These are phyloP conservation scores for Cephus pulcher DNA, from an alignment of 2,888 invertebrate species.

Conservation along the genomic window DNA sequence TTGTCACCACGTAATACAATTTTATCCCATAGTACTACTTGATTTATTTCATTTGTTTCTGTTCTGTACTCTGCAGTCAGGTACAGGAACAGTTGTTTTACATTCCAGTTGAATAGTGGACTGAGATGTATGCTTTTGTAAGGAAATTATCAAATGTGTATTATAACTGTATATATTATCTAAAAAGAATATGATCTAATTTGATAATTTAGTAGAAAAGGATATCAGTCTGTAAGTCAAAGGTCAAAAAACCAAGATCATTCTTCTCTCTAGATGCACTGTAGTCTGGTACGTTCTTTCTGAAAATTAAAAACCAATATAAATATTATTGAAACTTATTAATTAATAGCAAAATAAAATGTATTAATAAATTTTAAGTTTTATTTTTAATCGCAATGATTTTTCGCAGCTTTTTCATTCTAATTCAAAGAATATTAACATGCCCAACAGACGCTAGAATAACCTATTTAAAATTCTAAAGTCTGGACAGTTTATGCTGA, in stretches of 20 bases:
- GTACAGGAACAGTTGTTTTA: conserved; percentile 96
- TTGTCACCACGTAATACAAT: conserved; percentile 95
- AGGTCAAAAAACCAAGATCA: conserved; percentile 94
- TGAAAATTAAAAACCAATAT: conserved; percentile 67
- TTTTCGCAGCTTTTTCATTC: background rate
- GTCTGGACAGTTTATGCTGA: too few species aligned
- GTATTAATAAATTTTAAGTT: background rate
- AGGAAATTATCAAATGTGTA: background rate
- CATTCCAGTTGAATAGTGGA: conserved; percentile 98
- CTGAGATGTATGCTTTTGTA: conserved; percentile 72
- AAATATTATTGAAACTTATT: conserved; percentile 1
- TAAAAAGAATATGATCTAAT: conserved; percentile 5
- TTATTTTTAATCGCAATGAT: background rate
- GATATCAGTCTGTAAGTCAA: conserved; percentile 92
- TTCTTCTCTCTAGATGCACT: conserved; percentile 93
- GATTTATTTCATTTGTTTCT: conserved; percentile 86
- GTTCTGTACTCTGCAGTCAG: conserved; percentile 97
- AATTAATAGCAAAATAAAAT: background rate
- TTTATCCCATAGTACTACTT: conserved; percentile 97
- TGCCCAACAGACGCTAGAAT: too few species aligned
- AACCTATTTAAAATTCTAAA: too few species aligned
- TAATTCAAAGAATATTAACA: too few species aligned
- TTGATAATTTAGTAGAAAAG: conserved; percentile 54
- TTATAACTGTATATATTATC: background rate
- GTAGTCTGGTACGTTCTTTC: conserved; percentile 96